Conservation (phyloP, 2,113 vertebrate species). For the Toxotes chatareus region DNA sequence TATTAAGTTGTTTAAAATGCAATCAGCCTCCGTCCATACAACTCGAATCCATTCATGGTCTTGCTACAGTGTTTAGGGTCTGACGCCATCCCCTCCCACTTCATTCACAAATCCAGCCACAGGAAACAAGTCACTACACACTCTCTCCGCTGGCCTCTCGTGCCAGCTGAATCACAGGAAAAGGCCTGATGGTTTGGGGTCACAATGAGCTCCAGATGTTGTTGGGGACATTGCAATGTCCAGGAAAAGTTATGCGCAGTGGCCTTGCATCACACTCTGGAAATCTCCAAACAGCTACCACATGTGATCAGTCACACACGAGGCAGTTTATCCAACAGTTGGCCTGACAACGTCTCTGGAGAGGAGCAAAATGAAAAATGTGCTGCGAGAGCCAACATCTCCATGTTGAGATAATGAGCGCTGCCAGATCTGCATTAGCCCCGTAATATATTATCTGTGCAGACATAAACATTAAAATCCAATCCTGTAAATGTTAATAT, state of each 20-base stretch:
- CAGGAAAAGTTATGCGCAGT: constrained; percentile 63
- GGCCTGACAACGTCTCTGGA: constrained; percentile 57
- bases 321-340: constrained; percentile 55
- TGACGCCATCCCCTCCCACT: constrained; percentile 67
- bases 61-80: constrained; percentile 59
- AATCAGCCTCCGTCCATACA: constrained; percentile 34
- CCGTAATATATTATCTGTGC: constrained; percentile 49
- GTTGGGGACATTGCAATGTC: constrained; percentile 73
- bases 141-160: constrained; percentile 54
- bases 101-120: constrained; percentile 80
- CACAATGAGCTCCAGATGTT: constrained; percentile 78
- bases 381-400: constrained; percentile 41
- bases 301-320: constrained; percentile 62
- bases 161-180: constrained; percentile 76
- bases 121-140: constrained; percentile 71
- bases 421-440: constrained; percentile 20
- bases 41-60: constrained; percentile 56
- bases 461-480: constrained; percentile 63
- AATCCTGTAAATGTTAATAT: constrained; percentile 66
- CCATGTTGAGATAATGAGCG: constrained; percentile 27
- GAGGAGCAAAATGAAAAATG: constrained; percentile 52
- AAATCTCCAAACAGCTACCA: constrained; percentile 69
- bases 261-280: constrained; percentile 65
- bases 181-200: constrained; percentile 65
- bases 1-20: constrained; percentile 47